Percentiles rank a stretch among this genome's conserved stretches.
phyloP scores from a whole-genome alignment of 2,113 vertebrate genomes.

The Isichthys henryi region DNA sequence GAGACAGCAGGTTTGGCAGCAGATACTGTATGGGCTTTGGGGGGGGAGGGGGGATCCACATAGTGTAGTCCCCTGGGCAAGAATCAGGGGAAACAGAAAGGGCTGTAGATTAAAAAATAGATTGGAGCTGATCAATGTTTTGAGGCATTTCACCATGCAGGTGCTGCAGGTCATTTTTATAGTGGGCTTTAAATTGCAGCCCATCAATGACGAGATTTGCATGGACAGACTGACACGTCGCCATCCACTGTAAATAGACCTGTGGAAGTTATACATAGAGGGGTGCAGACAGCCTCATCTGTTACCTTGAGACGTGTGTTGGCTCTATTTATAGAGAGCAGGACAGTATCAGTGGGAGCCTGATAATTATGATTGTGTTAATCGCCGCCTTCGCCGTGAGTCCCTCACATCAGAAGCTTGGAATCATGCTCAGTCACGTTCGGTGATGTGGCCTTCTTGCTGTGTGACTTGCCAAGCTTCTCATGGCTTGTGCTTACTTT shows the following conservation, averaged over 20 bases:
- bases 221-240: neutral
- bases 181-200: neutral
- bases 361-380: slow-evolving; percentile 33
- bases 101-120: slow-evolving; percentile 23
- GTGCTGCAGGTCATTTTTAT: neutral
- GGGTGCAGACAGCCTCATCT: slow-evolving; percentile 2
- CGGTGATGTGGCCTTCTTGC: neutral
- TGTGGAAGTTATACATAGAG: slow-evolving; percentile 10
- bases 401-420: neutral
- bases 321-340: slow-evolving; percentile 36
- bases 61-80: slow-evolving; percentile 1
- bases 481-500: neutral
- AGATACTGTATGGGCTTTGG: neutral
- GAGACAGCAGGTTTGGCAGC: neutral
- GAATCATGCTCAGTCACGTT: neutral
- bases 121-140: neutral
- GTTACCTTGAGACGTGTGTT: slow-evolving; percentile 22
- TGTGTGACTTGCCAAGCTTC: neutral
- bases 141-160: neutral
- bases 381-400: slow-evolving; percentile 12
- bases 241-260: neutral
- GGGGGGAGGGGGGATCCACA: neutral
- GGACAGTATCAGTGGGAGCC: slow-evolving; percentile 30
- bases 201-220: neutral
- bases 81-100: slow-evolving; percentile 6